phyloP scores from a whole-genome alignment of 2,797 vertebrate species.

The Danio aesculapii region DNA sequence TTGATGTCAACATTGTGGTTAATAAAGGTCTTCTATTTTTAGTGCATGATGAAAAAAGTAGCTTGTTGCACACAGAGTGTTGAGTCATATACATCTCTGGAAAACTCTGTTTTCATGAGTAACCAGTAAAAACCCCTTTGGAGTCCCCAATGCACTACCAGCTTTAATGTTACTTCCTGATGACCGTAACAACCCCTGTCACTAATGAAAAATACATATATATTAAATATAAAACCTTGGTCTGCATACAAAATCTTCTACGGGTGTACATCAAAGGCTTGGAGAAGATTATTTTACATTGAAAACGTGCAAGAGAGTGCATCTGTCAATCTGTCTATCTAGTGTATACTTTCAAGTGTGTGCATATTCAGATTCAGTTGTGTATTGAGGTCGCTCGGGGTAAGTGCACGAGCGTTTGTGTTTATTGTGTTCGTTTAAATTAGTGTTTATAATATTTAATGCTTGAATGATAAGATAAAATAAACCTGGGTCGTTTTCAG shows the following conservation, averaged over 20 bases:
- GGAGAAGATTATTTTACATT: no score
- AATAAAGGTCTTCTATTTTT: slow-evolving; percentile 41
- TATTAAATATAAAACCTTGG: no score
- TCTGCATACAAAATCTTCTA: no score
- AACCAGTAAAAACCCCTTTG: slow-evolving; percentile 41
- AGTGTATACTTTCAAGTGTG: neutral
- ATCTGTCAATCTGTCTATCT: neutral
- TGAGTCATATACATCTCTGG: slow-evolving; percentile 19
- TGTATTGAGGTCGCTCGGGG: neutral
- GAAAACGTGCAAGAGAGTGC: neutral
- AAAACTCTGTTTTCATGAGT: slow-evolving; percentile 37
- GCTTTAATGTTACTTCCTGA: slow-evolving; percentile 1
- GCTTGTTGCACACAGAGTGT: slow-evolving; percentile 13
- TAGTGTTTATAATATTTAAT: neutral
- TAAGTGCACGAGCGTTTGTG: neutral
- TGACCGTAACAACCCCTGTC: slow-evolving; percentile 25
- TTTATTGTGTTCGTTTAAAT: neutral
- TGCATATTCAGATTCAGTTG: neutral
- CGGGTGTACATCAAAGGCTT: no score
- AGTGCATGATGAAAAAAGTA: neutral
- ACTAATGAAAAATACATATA: slow-evolving; percentile 2
- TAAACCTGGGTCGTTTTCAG: neutral
- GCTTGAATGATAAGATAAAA: no score
- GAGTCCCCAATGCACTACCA: slow-evolving; percentile 3
- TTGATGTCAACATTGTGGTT: slow-evolving; percentile 18